Base-by-base conservation (phyloP, 2,797 vertebrate genomes). In the Tadarida brasiliensis region DNA sequence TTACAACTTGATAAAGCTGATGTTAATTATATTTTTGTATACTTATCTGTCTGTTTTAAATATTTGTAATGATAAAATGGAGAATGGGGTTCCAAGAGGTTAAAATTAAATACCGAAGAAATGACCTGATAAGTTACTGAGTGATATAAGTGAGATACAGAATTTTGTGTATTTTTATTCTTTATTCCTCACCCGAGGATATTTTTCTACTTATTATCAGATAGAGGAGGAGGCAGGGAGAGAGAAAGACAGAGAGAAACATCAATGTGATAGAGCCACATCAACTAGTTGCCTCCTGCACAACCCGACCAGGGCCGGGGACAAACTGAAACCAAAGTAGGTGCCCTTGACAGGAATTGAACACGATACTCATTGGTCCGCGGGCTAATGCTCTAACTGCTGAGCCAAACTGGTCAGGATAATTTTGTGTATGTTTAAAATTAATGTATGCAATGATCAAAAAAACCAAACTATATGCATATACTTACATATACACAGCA, bases 1-100 rank as follows among this genome's bases (percentile, higher is more conserved):
- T 67, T 93, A 76, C 11, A 91, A 86, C 73, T 91, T 90, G 22
- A 57, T 82, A 86, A 59, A 68, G 59, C 9, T 74, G 30, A 63
- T 82, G 3, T 33, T 73, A 85, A 51, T n/a, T 11, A 87, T 59
- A 85, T 86, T 77, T 94, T 57, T 86, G 35, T 39, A 59, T 67
- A 22, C 22, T 81, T 78, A 65, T 61, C 74, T 56, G 3, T 80
- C 47, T 59, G 1, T 90, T 92, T 86, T 63, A 56, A 92, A 61
- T 61, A 91, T 86, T 86, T 22, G 30, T 70, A 35, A 65, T 63
- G 86, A 74, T 85, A 86, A 86, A 61, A 81, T 86, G 8, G 19
- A 85, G 19, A 61, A 16, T 85, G 11, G 17, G 47, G 70, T 26
- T 63, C 33, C 30, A 86, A 61, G 16, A 73, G 7, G 3, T 77